These are phyloP conservation scores for Oncopodura yosiiana DNA, from an alignment of 1,140 invertebrate species.

Conservation along the genomic window DNA sequence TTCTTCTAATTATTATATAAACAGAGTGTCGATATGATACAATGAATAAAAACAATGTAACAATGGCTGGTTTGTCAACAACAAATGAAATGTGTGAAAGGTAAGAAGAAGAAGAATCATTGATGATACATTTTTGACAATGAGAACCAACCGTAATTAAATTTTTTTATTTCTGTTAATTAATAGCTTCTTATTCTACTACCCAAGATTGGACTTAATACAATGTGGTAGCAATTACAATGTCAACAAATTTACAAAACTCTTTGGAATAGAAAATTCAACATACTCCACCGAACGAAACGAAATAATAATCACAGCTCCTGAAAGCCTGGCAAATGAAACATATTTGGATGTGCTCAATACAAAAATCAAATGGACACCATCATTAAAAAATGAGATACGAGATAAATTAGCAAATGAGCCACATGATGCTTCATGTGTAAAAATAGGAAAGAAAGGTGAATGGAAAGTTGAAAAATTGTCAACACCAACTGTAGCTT, in stretches of 20 bases:
- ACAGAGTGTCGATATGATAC: background rate
- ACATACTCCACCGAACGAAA: no score
- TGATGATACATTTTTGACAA: no score
- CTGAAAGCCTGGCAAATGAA: background rate
- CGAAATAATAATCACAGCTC: no score
- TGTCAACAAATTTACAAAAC: background rate
- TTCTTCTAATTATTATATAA: background rate
- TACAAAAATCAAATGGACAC: conserved; percentile 1
- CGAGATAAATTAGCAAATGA: background rate
- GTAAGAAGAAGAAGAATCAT: no score
- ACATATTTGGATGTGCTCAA: conserved; percentile 3
- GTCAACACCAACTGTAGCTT: no score
- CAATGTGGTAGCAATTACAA: background rate
- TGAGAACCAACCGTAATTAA: no score
- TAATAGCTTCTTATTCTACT: background rate
- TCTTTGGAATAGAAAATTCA: conserved; percentile 7
- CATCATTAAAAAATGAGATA: background rate
- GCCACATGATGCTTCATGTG: no score
- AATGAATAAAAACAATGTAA: background rate
- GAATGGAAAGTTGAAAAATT: no score
- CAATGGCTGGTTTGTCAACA: background rate
- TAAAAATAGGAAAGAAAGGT: no score
- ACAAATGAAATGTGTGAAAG: conserved; percentile 2
- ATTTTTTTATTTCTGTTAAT: no score
- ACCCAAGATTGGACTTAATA: background rate